Evolutionary conservation across 1,140 invertebrate genomes (phyloP).

Genomic region (Caenorhabditis latens): DNA sequence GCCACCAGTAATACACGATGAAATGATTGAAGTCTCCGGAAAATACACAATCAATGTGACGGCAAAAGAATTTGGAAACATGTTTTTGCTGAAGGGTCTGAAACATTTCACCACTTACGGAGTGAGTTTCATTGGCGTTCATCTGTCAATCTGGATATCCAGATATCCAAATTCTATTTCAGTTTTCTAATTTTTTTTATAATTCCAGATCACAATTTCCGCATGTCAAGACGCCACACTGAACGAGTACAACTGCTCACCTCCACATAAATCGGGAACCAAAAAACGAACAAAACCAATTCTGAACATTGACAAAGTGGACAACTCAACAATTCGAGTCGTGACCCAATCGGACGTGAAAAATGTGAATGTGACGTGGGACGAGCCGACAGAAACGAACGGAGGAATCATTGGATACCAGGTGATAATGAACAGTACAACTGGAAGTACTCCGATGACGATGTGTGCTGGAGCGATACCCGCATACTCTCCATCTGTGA

Average conservation of each 20-base stretch:
- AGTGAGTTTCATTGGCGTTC: constrained; percentile 71
- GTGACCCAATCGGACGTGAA: constrained; percentile 60
- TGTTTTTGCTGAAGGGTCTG: constrained; percentile 70
- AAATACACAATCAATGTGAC: background rate
- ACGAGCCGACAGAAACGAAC: constrained; percentile 69
- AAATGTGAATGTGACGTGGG: constrained; percentile 55
- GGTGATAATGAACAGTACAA: constrained; percentile 64
- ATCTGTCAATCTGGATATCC: no score
- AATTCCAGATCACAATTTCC: constrained; percentile 49
- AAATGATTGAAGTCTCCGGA: background rate
- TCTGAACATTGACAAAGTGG: constrained; percentile 64
- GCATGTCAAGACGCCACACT: constrained; percentile 58
- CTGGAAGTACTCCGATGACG: background rate
- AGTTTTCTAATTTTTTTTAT: no score
- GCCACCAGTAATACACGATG: background rate
- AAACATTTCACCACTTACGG: constrained; percentile 80
- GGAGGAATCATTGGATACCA: constrained; percentile 71
- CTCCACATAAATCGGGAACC: constrained; percentile 41
- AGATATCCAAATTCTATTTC: no score
- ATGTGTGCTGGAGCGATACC: background rate
- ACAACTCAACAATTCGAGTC: constrained; percentile 64
- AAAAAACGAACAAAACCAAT: background rate
- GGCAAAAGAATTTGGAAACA: background rate
- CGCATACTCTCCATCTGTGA: background rate
- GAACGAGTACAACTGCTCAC: constrained; percentile 52